These are phyloP conservation scores for Cynopterus brachyotis DNA, from an alignment of 2,113 vertebrate species.

Conservation along the genomic window DNA sequence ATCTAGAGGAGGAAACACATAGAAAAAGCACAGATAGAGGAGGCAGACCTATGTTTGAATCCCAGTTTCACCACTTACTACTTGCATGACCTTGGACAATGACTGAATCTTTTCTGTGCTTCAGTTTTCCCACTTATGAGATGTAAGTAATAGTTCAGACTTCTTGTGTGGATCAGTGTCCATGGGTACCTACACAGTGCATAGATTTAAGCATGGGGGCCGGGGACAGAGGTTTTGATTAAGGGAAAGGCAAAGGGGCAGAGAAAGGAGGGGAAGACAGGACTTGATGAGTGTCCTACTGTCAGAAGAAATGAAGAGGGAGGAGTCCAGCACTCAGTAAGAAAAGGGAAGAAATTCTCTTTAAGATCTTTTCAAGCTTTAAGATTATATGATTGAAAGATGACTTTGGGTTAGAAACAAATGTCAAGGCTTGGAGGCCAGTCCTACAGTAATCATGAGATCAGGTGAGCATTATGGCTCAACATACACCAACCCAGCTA, in stretches of 20 bases:
- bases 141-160: neutral
- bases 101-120: neutral
- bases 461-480: neutral
- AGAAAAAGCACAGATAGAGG: neutral
- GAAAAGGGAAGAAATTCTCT: neutral
- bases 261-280: neutral
- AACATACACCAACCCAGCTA: neutral
- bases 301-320: neutral
- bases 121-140: neutral
- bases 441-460: neutral
- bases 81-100: neutral
- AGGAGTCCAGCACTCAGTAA: neutral
- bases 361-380: neutral
- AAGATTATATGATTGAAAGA: neutral
- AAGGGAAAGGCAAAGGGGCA: neutral
- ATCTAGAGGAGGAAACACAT: neutral
- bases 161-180: neutral
- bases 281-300: neutral
- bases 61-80: neutral
- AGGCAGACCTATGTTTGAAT: neutral
- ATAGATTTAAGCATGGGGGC: neutral
- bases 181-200: no score
- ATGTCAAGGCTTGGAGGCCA: neutral
- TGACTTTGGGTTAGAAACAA: neutral
- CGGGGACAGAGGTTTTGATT: neutral